These are phyloP conservation scores for Cyprinodon variegatus DNA, from an alignment of 2,113 vertebrate species.

Conservation along the genomic window DNA sequence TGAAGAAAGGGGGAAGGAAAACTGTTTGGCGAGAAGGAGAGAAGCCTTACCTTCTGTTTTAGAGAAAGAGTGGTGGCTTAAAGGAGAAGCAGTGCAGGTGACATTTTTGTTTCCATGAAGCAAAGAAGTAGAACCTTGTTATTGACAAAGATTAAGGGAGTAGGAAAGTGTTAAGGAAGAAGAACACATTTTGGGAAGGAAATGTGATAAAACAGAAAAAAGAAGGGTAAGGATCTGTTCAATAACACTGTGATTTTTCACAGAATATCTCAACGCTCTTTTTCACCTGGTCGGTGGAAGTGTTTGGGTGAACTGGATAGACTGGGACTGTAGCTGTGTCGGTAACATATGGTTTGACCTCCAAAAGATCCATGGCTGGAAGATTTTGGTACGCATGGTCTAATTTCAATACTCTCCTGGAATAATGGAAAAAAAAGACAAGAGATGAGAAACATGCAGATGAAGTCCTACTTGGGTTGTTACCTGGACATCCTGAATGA, in stretches of 20 bases:
- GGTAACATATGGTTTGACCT: constrained; percentile 83
- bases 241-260: not conserved
- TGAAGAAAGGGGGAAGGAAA: not conserved
- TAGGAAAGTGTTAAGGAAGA: constrained; percentile 7
- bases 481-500: not conserved
- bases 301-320: constrained; percentile 93
- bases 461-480: not conserved
- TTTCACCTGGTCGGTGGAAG: constrained; percentile 96
- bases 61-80: constrained; percentile 86
- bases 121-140: constrained; percentile 81
- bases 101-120: constrained; percentile 80
- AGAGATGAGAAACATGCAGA: not conserved
- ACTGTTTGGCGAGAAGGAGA: not conserved
- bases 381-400: constrained; percentile 87
- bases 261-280: not conserved
- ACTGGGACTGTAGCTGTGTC: constrained; percentile 91
- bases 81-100: constrained; percentile 87
- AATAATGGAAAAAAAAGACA: not conserved
- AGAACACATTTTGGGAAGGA: not conserved
- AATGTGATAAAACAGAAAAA: constrained; percentile 9
- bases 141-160: constrained; percentile 63
- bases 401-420: constrained; percentile 87
- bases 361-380: constrained; percentile 89
- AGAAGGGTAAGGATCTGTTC: constrained; percentile 7
- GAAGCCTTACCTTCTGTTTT: constrained; percentile 87